Percentiles rank a stretch among this genome's conserved stretches.
Evolutionary conservation across 2,113 vertebrate genomes (phyloP).

Genomic region (Zeus faber): DNA sequence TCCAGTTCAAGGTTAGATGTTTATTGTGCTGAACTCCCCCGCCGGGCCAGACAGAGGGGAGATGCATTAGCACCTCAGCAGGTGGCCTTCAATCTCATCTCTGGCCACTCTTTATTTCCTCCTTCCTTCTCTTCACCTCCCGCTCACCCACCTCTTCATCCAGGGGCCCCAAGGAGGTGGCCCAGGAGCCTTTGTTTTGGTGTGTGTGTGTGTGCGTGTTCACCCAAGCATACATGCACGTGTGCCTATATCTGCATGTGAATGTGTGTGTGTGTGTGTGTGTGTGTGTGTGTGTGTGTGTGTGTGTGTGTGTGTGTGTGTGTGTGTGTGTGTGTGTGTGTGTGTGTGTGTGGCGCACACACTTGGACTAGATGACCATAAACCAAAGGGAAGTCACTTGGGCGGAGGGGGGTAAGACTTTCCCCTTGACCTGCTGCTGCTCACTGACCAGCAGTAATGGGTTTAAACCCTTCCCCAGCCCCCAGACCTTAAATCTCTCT

Average conservation of each 20-base stretch:
- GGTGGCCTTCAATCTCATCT: slow-evolving; percentile 61
- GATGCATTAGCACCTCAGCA: slow-evolving; percentile 75
- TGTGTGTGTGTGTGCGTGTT: slow-evolving; percentile 16
- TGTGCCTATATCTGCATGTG: slow-evolving; percentile 26
- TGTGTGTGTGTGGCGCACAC: not conserved
- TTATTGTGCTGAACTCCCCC: slow-evolving; percentile 67
- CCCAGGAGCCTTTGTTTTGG: slow-evolving; percentile 27
- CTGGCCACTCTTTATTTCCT: slow-evolving; percentile 21
- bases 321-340: slow-evolving; percentile 4
- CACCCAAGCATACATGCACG: slow-evolving; percentile 23
- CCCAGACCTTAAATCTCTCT: too few species aligned
- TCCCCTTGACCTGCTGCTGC: slow-evolving; percentile 62
- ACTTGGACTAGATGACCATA: too few species aligned
- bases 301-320: slow-evolving; percentile 5
- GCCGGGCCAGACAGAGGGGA: slow-evolving; percentile 36
- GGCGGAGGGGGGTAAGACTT: slow-evolving; percentile 15
- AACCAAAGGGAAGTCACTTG: too few species aligned
- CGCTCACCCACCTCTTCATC: slow-evolving; percentile 21
- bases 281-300: slow-evolving; percentile 4
- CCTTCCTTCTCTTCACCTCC: slow-evolving; percentile 24
- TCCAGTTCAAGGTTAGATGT: slow-evolving; percentile 73
- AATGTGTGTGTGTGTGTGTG: slow-evolving; percentile 17
- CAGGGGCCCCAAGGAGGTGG: slow-evolving; percentile 25
- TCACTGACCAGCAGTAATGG: slow-evolving; percentile 64
- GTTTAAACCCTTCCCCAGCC: slow-evolving; percentile 60